These are phyloP conservation scores for Cyclopterus lumpus DNA, from an alignment of 2,797 vertebrate species.

Conservation along the genomic window DNA sequence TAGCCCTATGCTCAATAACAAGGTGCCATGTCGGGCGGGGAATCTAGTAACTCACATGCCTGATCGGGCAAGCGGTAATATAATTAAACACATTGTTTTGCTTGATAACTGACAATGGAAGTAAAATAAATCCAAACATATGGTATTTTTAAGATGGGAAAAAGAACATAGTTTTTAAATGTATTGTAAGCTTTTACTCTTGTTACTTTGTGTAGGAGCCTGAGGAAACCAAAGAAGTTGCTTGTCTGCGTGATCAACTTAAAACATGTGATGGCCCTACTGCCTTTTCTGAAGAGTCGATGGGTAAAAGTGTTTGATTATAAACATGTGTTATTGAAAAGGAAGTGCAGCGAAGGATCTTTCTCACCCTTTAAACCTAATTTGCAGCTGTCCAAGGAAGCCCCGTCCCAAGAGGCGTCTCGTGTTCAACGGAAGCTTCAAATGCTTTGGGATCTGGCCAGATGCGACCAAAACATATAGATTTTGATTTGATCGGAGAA, in stretches of 20 bases:
- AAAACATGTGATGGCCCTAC: background rate
- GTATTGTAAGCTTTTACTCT: background rate
- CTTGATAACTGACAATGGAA: background rate
- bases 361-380: background rate
- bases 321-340: background rate
- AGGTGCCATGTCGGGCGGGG: background rate
- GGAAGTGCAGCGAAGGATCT: background rate
- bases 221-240: background rate
- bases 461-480: background rate
- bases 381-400: constrained; percentile 18
- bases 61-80: background rate
- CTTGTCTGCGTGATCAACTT: background rate
- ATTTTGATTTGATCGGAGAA: constrained; percentile 21
- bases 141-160: background rate
- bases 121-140: background rate
- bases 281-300: constrained; percentile 6
- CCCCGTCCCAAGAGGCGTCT: background rate
- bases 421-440: background rate
- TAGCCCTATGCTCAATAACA: background rate
- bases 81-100: background rate
- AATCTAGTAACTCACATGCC: background rate
- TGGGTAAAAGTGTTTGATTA: constrained; percentile 2
- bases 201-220: constrained; percentile 6
- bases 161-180: background rate
- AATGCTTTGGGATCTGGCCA: background rate